Percentiles rank a stretch among this genome's conserved stretches.
phyloP scores from a whole-genome alignment of 2,113 vertebrate genomes.

The Pachypanchax playfairii region DNA sequence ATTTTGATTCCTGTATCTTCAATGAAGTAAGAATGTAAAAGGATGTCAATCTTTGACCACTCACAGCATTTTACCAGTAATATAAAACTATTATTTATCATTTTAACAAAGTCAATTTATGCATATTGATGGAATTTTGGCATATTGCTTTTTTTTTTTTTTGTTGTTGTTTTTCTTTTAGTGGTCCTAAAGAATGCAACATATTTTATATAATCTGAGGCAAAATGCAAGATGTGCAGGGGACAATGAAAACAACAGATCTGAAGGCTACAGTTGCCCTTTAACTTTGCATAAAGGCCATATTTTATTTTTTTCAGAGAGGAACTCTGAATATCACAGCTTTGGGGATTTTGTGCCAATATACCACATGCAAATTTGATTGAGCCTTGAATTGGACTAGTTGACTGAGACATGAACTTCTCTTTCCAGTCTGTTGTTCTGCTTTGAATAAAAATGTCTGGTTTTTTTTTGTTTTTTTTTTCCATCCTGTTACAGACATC shows the following conservation, averaged over 20 bases:
- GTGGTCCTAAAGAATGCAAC: too few species aligned
- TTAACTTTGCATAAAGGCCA: constrained; percentile 49
- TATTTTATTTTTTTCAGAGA: constrained; percentile 25
- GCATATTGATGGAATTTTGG: too few species aligned
- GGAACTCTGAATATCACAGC: constrained; percentile 21
- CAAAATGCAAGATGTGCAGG: background rate
- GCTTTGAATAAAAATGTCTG: background rate
- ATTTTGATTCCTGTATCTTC: constrained; percentile 23
- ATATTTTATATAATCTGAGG: background rate
- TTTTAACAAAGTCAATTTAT: too few species aligned
- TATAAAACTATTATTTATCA: too few species aligned
- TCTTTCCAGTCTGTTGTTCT: background rate
- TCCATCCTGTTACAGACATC: background rate
- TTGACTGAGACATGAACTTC: background rate
- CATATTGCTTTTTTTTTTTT: too few species aligned
- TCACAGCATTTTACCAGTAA: background rate
- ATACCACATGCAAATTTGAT: constrained; percentile 5
- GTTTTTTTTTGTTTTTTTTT: background rate
- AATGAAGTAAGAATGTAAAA: constrained; percentile 1
- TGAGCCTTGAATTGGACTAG: background rate
- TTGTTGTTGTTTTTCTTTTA: too few species aligned
- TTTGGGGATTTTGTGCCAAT: constrained; percentile 23
- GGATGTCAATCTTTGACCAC: constrained; percentile 5
- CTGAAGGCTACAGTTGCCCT: constrained; percentile 32
- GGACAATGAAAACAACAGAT: background rate